These are phyloP conservation scores for Listronotus bonariensis DNA, from an alignment of 1,140 invertebrate genomes.

Conservation along the genomic window DNA sequence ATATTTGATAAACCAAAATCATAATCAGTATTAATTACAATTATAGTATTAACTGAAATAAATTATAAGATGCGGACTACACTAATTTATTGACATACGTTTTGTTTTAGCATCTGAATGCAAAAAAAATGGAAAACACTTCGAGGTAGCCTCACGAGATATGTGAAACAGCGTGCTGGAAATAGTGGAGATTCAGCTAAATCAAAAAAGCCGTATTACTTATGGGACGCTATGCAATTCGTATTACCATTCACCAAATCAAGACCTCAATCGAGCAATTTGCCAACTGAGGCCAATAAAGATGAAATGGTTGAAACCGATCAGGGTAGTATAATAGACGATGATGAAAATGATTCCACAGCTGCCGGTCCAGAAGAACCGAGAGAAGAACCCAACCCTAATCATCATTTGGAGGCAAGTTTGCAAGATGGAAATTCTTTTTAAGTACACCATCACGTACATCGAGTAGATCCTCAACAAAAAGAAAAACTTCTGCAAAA, in stretches of 20 bases:
- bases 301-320: slow-evolving; percentile 24
- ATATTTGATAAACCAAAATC: slow-evolving; percentile 5
- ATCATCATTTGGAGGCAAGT: slow-evolving; percentile 19
- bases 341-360: slow-evolving; percentile 26
- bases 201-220: slow-evolving; percentile 28
- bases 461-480: slow-evolving; percentile 18
- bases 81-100: no score
- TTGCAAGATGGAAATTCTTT: neutral
- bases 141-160: no score
- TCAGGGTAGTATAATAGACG: slow-evolving; percentile 14
- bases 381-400: slow-evolving; percentile 11
- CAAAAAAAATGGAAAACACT: no score
- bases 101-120: no score
- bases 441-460: slow-evolving; percentile 14
- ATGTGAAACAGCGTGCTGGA: no score
- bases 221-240: slow-evolving; percentile 30
- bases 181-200: slow-evolving; percentile 7
- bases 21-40: neutral
- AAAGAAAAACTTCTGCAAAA: neutral
- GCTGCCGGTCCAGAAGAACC: slow-evolving; percentile 12
- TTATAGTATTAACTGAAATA: no score
- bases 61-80: no score
- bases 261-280: slow-evolving; percentile 30
- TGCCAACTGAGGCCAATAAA: neutral
- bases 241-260: slow-evolving; percentile 31